Percentiles rank a stretch among this genome's conserved stretches.
Conservation (phyloP, 2,888 invertebrate species). For the Machimus rusticus region DNA sequence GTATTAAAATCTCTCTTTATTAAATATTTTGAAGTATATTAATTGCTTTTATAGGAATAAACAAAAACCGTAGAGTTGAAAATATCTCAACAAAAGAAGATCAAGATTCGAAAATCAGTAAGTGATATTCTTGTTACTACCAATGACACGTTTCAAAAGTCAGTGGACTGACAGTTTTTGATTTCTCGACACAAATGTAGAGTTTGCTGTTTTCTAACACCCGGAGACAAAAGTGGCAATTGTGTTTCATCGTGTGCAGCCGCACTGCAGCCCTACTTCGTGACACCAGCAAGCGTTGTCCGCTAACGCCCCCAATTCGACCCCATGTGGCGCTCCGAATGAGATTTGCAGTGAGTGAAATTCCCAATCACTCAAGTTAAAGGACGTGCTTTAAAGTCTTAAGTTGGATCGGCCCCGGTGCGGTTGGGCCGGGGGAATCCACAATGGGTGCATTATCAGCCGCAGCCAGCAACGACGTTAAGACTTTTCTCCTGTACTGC, state of each 20-base stretch:
- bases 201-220: neutral
- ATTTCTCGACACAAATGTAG: neutral
- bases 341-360: constrained; percentile 14
- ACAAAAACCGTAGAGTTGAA: too few relatives aligned
- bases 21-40: too few relatives aligned
- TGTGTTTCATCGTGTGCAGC: neutral
- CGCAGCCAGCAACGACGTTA: constrained; percentile 33
- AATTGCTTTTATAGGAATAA: too few relatives aligned
- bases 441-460: constrained; percentile 39
- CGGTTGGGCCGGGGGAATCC: constrained; percentile 3
- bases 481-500: constrained; percentile 18
- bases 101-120: too few relatives aligned
- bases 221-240: neutral
- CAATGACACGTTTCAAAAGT: neutral
- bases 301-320: neutral
- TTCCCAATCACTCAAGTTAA: constrained; percentile 35
- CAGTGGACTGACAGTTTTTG: neutral
- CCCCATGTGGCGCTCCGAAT: neutral
- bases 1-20: too few relatives aligned
- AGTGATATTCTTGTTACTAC: neutral
- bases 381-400: constrained; percentile 39
- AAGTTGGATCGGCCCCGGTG: neutral
- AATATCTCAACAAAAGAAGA: too few relatives aligned
- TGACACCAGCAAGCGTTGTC: neutral
- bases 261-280: neutral